These are phyloP conservation scores for Scophthalmus maximus DNA, from an alignment of 2,113 vertebrate genomes.

Conservation along the genomic window DNA sequence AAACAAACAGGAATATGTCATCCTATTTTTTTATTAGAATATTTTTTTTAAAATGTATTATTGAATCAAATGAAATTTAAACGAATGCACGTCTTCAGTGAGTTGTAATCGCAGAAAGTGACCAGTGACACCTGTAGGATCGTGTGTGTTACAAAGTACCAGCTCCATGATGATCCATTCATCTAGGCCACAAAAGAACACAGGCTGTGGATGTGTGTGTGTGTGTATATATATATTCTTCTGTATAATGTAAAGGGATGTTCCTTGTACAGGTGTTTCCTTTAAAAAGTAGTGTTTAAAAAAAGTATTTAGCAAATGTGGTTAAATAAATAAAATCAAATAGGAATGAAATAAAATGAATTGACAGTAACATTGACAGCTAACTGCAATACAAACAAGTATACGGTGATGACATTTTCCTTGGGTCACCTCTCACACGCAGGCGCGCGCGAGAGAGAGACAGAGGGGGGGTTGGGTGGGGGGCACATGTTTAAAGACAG, in stretches of 20 bases:
- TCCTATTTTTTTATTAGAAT: neutral
- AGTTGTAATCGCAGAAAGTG: neutral
- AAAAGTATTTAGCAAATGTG: neutral
- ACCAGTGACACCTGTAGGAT: slow-evolving; percentile 54
- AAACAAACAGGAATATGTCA: neutral
- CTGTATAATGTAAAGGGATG: too few relatives aligned
- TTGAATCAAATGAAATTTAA: neutral
- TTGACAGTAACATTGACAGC: neutral
- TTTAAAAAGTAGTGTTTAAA: too few relatives aligned
- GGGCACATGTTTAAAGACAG: slow-evolving; percentile 38
- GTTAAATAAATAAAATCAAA: neutral
- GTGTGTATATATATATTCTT: too few relatives aligned
- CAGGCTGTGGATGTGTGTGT: too few relatives aligned
- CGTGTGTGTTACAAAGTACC: slow-evolving; percentile 35
- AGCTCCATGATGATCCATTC: neutral
- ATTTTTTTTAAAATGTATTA: neutral
- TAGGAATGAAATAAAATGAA: neutral
- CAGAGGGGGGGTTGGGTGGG: too few relatives aligned
- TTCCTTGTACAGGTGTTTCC: too few relatives aligned
- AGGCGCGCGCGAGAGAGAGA: slow-evolving; percentile 42
- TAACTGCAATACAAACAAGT: neutral
- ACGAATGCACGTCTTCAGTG: neutral
- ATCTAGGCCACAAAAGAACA: too few relatives aligned
- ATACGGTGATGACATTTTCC: neutral
- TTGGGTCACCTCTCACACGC: slow-evolving; percentile 26